A percentile compares a stretch with the other conserved stretches of the same genome.
These are phyloP conservation scores for Fukomys damarensis DNA, from an alignment of 2,113 vertebrate species.

Conservation along the genomic window DNA sequence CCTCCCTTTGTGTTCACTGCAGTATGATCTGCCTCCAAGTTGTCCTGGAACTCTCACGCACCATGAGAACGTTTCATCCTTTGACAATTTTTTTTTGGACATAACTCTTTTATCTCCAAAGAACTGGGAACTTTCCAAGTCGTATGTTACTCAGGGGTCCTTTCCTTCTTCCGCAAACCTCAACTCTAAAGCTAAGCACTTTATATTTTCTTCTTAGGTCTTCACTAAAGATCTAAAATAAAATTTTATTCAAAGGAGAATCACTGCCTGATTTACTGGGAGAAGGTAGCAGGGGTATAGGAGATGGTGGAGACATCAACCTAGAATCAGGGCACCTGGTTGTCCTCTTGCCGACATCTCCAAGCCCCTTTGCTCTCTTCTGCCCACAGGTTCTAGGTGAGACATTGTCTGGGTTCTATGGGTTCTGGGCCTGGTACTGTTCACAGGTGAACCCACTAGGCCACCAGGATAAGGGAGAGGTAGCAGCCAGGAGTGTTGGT, in stretches of 20 bases:
- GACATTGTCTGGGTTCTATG: not conserved
- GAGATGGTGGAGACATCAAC: not conserved
- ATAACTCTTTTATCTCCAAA: constrained; percentile 28
- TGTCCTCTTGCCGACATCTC: not conserved
- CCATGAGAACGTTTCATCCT: not conserved
- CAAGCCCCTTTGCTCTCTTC: not conserved
- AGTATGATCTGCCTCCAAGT: not conserved
- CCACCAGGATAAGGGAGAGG: not conserved
- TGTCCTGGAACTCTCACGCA: not conserved
- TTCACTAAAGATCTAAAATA: constrained; percentile 69
- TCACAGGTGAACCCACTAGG: not conserved
- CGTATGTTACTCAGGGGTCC: not conserved
- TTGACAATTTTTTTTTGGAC: not conserved
- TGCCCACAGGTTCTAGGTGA: not conserved
- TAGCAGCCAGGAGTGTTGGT: not conserved
- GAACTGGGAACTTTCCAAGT: not conserved
- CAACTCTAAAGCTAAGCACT: constrained; percentile 64
- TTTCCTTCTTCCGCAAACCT: not conserved
- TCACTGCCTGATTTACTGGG: constrained; percentile 33
- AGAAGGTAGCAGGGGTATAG: not conserved
- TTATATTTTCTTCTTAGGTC: constrained; percentile 59
- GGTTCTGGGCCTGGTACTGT: not conserved
- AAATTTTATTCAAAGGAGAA: constrained; percentile 66
- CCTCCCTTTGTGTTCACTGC: not conserved
- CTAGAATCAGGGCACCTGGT: not conserved